These are phyloP conservation scores for Bradypus variegatus DNA, from an alignment of 2,797 vertebrate species.

Conservation along the genomic window DNA sequence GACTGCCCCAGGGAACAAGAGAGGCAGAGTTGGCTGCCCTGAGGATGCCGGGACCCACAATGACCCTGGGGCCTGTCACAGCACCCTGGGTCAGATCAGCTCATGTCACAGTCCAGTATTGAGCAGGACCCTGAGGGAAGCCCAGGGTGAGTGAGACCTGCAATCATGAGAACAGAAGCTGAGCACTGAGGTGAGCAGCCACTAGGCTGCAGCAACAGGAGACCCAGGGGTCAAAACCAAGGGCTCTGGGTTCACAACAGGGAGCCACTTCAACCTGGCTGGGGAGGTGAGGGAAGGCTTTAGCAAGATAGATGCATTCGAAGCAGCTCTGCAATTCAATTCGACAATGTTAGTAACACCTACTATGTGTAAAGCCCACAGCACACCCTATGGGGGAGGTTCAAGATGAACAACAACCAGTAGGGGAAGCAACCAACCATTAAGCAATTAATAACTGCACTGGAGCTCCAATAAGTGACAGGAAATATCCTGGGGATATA, in stretches of 20 bases:
- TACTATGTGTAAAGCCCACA: background rate
- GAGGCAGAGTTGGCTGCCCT: background rate
- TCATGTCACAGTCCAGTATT: background rate
- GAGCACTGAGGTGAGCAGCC: background rate
- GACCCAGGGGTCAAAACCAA: background rate
- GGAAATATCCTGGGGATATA: background rate
- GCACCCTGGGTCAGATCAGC: rapidly evolving
- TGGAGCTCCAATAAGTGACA: background rate
- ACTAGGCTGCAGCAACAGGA: background rate
- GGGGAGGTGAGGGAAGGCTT: background rate
- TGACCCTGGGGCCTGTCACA: background rate
- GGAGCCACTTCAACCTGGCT: background rate
- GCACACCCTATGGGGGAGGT: background rate
- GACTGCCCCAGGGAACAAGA: background rate
- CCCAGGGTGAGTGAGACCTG: background rate
- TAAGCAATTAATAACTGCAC: background rate
- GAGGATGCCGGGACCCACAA: background rate
- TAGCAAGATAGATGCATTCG: background rate
- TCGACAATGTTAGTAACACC: background rate
- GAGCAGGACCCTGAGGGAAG: background rate
- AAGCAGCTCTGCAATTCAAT: background rate
- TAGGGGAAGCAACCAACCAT: background rate
- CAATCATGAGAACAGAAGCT: background rate
- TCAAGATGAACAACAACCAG: too few species aligned
- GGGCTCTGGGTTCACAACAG: background rate